Evolutionary conservation across 1,140 invertebrate genomes (phyloP), one percentile per base, ranked within the genome.

Genomic region (Ceratitis capitata): DNA sequence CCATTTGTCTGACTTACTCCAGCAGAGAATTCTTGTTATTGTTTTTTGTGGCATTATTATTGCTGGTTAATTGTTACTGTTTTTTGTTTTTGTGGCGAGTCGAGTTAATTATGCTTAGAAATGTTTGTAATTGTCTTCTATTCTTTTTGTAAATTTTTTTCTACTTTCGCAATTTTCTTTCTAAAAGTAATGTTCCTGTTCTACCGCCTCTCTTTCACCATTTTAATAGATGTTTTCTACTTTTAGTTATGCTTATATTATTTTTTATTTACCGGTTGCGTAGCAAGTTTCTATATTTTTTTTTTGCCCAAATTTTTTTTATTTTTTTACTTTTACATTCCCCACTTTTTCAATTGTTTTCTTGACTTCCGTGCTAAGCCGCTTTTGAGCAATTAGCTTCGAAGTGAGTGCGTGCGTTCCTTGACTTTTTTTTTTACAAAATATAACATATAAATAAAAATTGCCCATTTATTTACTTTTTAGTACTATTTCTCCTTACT

Each of bases 91-190:
- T 69, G 61, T 19, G n/a, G 61, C 61, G 29, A 32, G 16, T 32
- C 3, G 32, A 14, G 32, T 69, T 29, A 69, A 69, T 69, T 35
- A 32, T 19, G 61, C n/a, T 69, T 35, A 29, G 26, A 61, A 61
- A 14, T 47, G 7, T 61, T 29, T 14, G 26, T 61, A 32, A 9
- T 19, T 29, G 10, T 3, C n/a, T n/a, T n/a, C n/a, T n/a, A n/a
- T n/a, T n/a, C n/a, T n/a, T n/a, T 26, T 61, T 29, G 56, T 1
- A 61, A 26, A n/a, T 4, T 69, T 39, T 69, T 16, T 39, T 14
- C 61, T 16, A 69, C 61, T 69, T 69, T 69, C 61, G 61, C 61
- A 29, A 69, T 39, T n/a, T n/a, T 69, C 61, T 35, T 69, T 39
- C 32, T 53, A 19, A 53, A 53, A 14, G 14, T 19, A 14, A 16